These are phyloP conservation scores for Odontesthes bonariensis DNA, from an alignment of 2,113 vertebrate species.

Conservation along the genomic window DNA sequence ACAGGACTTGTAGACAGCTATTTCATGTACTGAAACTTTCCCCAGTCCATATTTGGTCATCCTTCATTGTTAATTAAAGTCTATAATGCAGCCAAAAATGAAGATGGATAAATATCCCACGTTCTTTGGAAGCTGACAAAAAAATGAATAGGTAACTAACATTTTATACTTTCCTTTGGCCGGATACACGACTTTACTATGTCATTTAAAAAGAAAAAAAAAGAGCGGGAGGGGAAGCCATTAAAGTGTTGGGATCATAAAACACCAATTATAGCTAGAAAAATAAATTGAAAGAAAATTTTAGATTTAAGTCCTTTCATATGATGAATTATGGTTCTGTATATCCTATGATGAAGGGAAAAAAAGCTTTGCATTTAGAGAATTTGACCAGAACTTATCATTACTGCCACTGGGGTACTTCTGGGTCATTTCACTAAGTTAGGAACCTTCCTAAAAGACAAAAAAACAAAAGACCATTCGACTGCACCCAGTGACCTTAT, in stretches of 20 bases:
- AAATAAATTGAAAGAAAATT: too few relatives aligned
- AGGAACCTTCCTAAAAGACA: not conserved
- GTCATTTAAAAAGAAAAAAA: too few relatives aligned
- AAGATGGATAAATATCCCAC: too few relatives aligned
- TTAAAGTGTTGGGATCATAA: too few relatives aligned
- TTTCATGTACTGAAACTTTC: slow-evolving; percentile 13
- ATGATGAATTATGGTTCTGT: not conserved
- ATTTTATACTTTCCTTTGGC: too few relatives aligned
- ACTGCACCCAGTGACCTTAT: slow-evolving; percentile 7
- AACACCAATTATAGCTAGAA: too few relatives aligned
- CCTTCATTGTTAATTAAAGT: not conserved
- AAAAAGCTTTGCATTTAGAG: slow-evolving; percentile 1
- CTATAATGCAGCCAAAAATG: too few relatives aligned
- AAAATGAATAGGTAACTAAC: too few relatives aligned
- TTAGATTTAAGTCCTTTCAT: too few relatives aligned
- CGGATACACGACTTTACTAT: too few relatives aligned
- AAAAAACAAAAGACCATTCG: not conserved
- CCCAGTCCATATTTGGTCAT: not conserved
- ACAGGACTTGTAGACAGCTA: not conserved
- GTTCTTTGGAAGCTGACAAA: too few relatives aligned
- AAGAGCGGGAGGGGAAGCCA: too few relatives aligned
- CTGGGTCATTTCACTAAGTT: slow-evolving; percentile 18
- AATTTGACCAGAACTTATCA: not conserved
- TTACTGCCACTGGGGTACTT: slow-evolving; percentile 11
- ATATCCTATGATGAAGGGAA: not conserved